Conservation (phyloP, 2,113 vertebrate species). For the Ochotona princeps region DNA sequence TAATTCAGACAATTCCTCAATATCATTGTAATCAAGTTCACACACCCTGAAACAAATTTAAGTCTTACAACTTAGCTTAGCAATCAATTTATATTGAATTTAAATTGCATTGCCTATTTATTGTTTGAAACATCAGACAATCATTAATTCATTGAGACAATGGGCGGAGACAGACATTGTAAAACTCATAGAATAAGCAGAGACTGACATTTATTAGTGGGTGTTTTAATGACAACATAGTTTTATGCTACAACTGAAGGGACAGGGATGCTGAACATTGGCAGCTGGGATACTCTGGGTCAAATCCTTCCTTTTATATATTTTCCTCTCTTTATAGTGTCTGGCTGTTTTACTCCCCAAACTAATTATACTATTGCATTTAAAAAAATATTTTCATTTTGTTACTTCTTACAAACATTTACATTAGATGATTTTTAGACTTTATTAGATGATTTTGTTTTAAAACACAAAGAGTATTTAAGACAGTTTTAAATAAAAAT, state of each 20-base stretch:
- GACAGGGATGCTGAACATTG: not conserved
- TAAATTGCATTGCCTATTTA: constrained; percentile 8
- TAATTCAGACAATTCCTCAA: constrained; percentile 6
- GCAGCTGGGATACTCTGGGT: not conserved
- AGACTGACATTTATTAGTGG: not conserved
- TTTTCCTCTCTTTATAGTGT: not conserved
- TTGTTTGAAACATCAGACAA: not conserved
- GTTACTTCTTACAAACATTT: constrained; percentile 21
- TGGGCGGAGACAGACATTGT: not conserved
- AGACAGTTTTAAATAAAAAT: not conserved
- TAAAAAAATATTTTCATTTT: not conserved
- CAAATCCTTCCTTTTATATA: not conserved
- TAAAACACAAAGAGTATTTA: not conserved
- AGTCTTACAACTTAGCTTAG: not conserved
- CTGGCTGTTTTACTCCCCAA: not conserved
- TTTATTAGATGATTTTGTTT: not conserved
- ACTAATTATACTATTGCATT: not conserved
- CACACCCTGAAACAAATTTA: not conserved
- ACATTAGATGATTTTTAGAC: not conserved
- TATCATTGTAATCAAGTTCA: not conserved
- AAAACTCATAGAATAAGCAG: not conserved
- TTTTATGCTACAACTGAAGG: not conserved
- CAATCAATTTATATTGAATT: not conserved
- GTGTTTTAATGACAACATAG: not conserved
- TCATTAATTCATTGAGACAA: not conserved